These are phyloP conservation scores for Drosophila koepferae DNA, from an alignment of 2,888 invertebrate genomes.

Conservation along the genomic window DNA sequence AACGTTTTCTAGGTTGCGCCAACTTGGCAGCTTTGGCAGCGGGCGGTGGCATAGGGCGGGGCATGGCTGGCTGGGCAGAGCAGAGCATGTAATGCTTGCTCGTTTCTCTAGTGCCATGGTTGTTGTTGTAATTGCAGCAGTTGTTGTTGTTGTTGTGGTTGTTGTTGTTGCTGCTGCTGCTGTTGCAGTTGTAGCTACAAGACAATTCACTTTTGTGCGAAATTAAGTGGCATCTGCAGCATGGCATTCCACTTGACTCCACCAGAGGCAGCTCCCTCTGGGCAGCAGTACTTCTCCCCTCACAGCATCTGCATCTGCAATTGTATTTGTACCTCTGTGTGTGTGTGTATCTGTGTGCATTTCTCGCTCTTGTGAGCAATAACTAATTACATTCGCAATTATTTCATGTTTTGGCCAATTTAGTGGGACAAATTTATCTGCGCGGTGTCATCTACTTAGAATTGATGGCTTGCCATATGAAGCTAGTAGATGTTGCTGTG, in stretches of 20 bases:
- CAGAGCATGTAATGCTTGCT: slow-evolving; percentile 75
- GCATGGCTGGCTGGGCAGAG: slow-evolving; percentile 50
- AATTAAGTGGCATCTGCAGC: slow-evolving; percentile 83
- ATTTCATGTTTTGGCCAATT: slow-evolving; percentile 86
- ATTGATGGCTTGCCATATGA: slow-evolving; percentile 82
- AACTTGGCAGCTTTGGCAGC: slow-evolving; percentile 20
- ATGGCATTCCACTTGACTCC: slow-evolving; percentile 78
- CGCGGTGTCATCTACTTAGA: slow-evolving; percentile 85
- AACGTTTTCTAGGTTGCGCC: slow-evolving; percentile 70
- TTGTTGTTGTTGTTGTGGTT: slow-evolving; percentile 19
- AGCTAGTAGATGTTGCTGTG: slow-evolving; percentile 39
- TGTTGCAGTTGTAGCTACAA: slow-evolving; percentile 76
- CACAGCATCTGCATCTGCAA: slow-evolving; percentile 35
- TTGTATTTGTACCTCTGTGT: slow-evolving; percentile 4
- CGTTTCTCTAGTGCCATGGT: slow-evolving; percentile 70
- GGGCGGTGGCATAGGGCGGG: slow-evolving; percentile 42
- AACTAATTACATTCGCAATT: slow-evolving; percentile 86
- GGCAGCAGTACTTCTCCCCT: slow-evolving; percentile 6
- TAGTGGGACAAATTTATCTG: slow-evolving; percentile 86
- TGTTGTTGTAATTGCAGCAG: slow-evolving; percentile 19
- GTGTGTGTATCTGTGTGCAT: slow-evolving; percentile 32
- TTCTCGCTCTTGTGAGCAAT: slow-evolving; percentile 82
- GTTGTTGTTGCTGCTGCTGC: slow-evolving; percentile 36
- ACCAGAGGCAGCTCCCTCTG: slow-evolving; percentile 45
- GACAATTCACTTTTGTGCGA: slow-evolving; percentile 84